Base-by-base conservation (phyloP, 1,140 invertebrate species). In the Cepaea nemoralis region DNA sequence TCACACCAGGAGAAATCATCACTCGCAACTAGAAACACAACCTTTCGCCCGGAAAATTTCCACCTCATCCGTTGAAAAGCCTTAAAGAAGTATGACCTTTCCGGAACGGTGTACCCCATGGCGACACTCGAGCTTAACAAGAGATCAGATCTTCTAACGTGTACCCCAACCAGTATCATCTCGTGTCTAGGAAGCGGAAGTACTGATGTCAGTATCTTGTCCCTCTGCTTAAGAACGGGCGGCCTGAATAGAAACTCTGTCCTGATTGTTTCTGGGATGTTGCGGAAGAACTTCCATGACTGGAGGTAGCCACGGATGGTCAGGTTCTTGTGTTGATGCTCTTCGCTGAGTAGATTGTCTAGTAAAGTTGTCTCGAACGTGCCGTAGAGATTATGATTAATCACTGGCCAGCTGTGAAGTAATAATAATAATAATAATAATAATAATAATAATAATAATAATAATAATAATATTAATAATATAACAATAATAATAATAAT, bases 61-160 rank as follows among this genome's bases (percentile, higher is more conserved):
- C 33, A n/a, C n/a, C 69, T 59, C 40, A 85, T 83, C 40, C 75
- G 77, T 33, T 63, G 35, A 35, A 83, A 79, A 33, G 86, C 83
- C 24, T 78, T 81, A 0, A 66, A 0, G 35, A 87, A 75, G 39
- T 82, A 87, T 0, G 35, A 24, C 40, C 37, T n/a, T 0, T 63
- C 63, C 1, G 85, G 82, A 8, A 80, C 40, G 3, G 5, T 50
- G 33, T 80, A 80, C 0, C 84, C 84, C 8, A 48, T 35, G 1
- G 76, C 22, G 22, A 59, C 16, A 5, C 71, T 39, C 24, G 42
- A 40, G 24, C 63, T n/a, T 35, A 35, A 40, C 40, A 82, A 50
- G 76, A 88, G 84, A 75, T 88, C 88, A 0, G 82, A 80, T 31
- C 88, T 63, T 31, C 88, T 69, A 2, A 88, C 83, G 73, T 88